Base-by-base conservation (phyloP, 2,888 invertebrate genomes). In the Criorhina ranunculi region DNA sequence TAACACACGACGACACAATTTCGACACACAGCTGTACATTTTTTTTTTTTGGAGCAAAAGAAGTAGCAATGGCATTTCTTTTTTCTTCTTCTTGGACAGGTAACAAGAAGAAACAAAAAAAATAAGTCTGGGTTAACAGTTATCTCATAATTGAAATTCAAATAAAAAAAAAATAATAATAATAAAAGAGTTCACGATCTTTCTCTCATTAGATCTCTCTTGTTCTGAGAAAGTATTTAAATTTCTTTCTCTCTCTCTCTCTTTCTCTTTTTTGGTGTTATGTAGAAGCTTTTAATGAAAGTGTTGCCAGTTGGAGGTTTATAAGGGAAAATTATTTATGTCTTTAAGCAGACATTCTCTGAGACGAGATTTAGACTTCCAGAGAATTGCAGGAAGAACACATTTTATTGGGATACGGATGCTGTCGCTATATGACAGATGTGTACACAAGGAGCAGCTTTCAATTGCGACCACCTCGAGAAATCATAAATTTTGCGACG, bases 81-180 rank as follows among this genome's bases (percentile, higher is more conserved):
- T 57, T 66, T 44, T 37, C 46, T 60, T 53, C 17, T 55, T 53
- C 62, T 59, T 53, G 19, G 53, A 72, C 78, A 72, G 78, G 82
- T 83, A 72, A 33, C 5, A 70, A 11, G 53, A 42, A 67, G 17
- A 15, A 57, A 76, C 11, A 42, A 15, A 57, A 76, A 72, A 49
- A 19, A 66, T 72, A 70, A 70, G 60, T 46, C 42, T 51, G 42
- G 11, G 69, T 79, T 79, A 72, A 79, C 72, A 79, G 72, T 79
- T 72, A 79, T 79, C 72, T 66, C 72, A 72, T 79, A 79, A 79
- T 66, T 72, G 59, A 66, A 73, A 72, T 79, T 72, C 59, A 70
- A 72, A 70, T 66, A 72, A 46, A 15, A 77, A 24, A 55, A 67
- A 60, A 31, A 69, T 15, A 53, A 46, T 24, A 24, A 31, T n/a